phyloP scores from a whole-genome alignment of 2,113 vertebrate genomes.

The Holacanthus passer region DNA sequence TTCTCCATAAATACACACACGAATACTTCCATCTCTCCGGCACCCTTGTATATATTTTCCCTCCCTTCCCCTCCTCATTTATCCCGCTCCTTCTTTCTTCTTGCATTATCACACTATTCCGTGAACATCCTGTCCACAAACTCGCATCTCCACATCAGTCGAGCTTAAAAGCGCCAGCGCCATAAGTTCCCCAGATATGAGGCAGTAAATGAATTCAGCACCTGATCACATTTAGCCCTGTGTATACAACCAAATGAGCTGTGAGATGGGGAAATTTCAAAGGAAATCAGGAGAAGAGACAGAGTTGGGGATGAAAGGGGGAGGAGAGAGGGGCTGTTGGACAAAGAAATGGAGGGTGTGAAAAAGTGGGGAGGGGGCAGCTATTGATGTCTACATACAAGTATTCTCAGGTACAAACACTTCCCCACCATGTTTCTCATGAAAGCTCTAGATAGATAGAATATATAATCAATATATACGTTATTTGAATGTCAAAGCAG shows the following conservation, averaged over 20 bases:
- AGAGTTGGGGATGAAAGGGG: neutral
- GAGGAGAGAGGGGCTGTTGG: neutral
- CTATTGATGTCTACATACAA: neutral
- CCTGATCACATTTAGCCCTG: constrained; percentile 27
- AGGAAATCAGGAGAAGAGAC: constrained; percentile 2
- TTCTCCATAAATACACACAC: constrained; percentile 9
- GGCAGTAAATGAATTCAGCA: constrained; percentile 7
- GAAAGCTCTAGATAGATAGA: neutral
- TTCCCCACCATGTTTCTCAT: neutral
- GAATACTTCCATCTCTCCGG: constrained; percentile 6
- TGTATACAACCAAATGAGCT: constrained; percentile 14
- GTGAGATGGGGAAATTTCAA: constrained; percentile 4
- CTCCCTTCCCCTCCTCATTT: neutral
- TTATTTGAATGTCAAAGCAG: no score
- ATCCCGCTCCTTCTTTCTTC: neutral
- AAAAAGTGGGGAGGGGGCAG: neutral
- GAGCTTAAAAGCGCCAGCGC: neutral
- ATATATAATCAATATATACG: neutral
- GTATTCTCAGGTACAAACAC: constrained; percentile 6
- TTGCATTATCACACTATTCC: neutral
- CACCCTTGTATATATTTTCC: neutral
- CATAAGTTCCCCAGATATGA: neutral
- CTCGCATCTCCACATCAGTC: neutral
- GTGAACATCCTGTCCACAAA: neutral
- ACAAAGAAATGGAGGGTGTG: neutral